Evolutionary conservation across 2,797 vertebrate species (phyloP).

Genomic region (Hoplostethus atlanticus): DNA sequence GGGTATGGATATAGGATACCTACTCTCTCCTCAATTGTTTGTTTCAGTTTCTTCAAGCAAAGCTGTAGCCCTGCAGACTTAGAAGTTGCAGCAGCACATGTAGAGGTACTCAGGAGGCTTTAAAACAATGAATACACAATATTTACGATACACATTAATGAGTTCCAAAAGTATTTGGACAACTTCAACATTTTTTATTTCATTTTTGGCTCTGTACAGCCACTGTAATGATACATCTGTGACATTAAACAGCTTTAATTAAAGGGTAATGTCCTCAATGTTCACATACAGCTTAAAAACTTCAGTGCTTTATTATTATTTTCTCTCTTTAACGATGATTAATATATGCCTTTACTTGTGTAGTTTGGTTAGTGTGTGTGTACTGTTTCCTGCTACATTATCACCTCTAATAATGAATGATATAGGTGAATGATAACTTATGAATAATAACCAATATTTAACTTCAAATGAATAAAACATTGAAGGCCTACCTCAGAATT

Average conservation of each 20-base stretch:
- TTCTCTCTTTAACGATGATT: too few relatives aligned
- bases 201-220: too few relatives aligned
- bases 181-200: too few relatives aligned
- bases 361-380: too few relatives aligned
- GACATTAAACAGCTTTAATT: too few relatives aligned
- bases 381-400: not conserved
- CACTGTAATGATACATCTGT: too few relatives aligned
- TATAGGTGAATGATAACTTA: too few relatives aligned
- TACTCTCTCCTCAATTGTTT: constrained; percentile 70
- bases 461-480: constrained; percentile 17
- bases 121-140: constrained; percentile 38
- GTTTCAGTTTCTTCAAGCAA: not conserved
- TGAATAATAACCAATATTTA: not conserved
- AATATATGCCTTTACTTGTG: not conserved
- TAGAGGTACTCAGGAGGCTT: constrained; percentile 58
- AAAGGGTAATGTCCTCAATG: too few relatives aligned
- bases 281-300: too few relatives aligned
- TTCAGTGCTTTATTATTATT: too few relatives aligned
- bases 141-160: not conserved
- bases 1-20: constrained; percentile 25
- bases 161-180: too few relatives aligned
- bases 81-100: constrained; percentile 10
- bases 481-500: constrained; percentile 88
- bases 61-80: fast-evolving
- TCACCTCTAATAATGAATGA: not conserved